Base-by-base conservation (phyloP, 2,888 invertebrate species). In the Fragum fragum region DNA sequence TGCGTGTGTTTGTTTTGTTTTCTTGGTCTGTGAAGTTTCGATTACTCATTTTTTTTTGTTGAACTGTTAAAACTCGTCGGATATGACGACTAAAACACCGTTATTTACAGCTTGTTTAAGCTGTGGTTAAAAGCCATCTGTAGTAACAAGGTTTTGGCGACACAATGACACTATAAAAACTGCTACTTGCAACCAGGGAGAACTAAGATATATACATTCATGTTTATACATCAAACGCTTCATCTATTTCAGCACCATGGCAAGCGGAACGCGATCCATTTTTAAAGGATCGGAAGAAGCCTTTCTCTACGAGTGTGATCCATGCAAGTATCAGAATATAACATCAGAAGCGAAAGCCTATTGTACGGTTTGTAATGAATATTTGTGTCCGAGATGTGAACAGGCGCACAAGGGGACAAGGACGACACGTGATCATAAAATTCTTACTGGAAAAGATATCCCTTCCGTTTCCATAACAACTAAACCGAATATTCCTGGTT, bases 311-410 rank as follows among this genome's bases (percentile, higher is more conserved):
- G 61, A 61, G n/a, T 61, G 61, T 61, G 61, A 29, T n/a, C 29
- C n/a, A n/a, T 61, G 61, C 32, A 61, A 32, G 18, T 32, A 29
- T 18, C 29, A 61, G 61, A 61, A 61, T 18, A 61, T 11, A n/a
- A 32, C 32, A 28, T 32, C 61, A 32, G 61, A 61, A 29, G 61
- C 61, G n/a, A 18, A n/a, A 29, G 28, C 61, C 9, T 32, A 29
- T 32, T 61, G 61, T 32, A n/a, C 32, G 9, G 14, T 16, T 0
- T 61, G 61, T 61, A 29, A 0, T 16, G 61, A 61, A 28, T 61
- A 61, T 61, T 32, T 61, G 32, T 61, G 61, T 61, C 29, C 3
- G 32, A 32, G 32, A n/a, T 61, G 61, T 61, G 61, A 61, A 14
- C 18, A 32, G 18, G 29, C 32, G 3, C 61, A 61, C 32, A 61